These are phyloP conservation scores for Xiphorhynchus erythropygius DNA, from an alignment of 2,797 vertebrate species.

Conservation along the genomic window DNA sequence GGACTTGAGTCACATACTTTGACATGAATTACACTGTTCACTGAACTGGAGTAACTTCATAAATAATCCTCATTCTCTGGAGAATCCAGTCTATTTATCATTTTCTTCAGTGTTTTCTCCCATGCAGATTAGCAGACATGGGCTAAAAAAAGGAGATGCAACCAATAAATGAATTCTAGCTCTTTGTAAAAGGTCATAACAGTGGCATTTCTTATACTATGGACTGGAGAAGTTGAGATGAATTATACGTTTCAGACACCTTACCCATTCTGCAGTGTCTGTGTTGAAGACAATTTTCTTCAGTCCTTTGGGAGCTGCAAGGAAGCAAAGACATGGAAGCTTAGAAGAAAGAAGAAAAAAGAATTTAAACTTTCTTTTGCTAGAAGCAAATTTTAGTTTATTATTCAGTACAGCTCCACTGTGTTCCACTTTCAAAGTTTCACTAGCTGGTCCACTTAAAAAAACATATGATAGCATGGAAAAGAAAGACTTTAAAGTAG, in stretches of 20 bases:
- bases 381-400: constrained; percentile 58
- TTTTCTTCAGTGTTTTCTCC: background rate
- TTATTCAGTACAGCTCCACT: constrained; percentile 49
- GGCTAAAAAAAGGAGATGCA: background rate
- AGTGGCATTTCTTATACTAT: background rate
- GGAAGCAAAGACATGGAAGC: background rate
- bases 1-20: background rate
- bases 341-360: constrained; percentile 23
- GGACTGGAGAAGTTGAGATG: background rate
- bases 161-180: background rate
- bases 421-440: constrained; percentile 48
- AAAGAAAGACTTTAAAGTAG: constrained; percentile 4
- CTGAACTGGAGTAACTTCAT: constrained; percentile 29
- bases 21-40: constrained; percentile 29
- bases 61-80: constrained; percentile 26
- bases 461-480: background rate
- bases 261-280: background rate
- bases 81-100: background rate
- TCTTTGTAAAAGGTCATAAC: constrained; percentile 2
- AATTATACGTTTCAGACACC: constrained; percentile 60
- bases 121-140: background rate
- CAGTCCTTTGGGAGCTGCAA: constrained; percentile 20
- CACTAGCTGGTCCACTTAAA: constrained; percentile 30
- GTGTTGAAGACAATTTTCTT: constrained; percentile 39
- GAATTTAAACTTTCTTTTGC: constrained; percentile 16